phyloP scores from a whole-genome alignment of 2,888 invertebrate genomes.

The Dione juno region DNA sequence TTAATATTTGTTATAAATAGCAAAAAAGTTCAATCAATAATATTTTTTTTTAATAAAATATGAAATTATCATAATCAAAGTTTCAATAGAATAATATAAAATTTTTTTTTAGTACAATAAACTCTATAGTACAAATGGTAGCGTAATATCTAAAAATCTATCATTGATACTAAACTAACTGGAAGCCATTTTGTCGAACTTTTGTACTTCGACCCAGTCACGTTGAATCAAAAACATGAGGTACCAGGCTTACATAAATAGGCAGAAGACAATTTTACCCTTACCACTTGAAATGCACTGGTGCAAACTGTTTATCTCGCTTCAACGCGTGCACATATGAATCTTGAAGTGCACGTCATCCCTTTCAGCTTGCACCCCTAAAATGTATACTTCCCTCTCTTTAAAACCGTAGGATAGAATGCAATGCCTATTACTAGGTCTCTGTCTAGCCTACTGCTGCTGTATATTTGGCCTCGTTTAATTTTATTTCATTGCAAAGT shows the following conservation, averaged over 20 bases:
- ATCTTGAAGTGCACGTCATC: background rate
- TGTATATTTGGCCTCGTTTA: background rate
- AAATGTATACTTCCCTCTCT: background rate
- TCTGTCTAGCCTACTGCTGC: background rate
- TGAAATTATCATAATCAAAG: too few species aligned
- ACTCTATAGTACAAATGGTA: too few species aligned
- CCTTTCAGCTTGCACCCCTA: background rate
- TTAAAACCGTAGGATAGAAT: background rate
- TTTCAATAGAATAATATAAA: too few species aligned
- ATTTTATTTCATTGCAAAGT: background rate
- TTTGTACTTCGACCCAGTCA: constrained; percentile 10
- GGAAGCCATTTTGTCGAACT: constrained; percentile 18
- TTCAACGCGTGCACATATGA: background rate
- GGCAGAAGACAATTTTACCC: background rate
- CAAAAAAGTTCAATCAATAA: too few species aligned
- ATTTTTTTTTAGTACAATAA: too few species aligned
- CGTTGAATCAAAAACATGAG: constrained; percentile 5
- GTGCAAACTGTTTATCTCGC: background rate
- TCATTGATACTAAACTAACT: background rate
- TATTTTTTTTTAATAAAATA: too few species aligned
- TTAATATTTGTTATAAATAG: too few species aligned
- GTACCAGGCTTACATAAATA: constrained; percentile 15
- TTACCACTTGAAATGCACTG: background rate
- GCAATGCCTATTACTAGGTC: background rate
- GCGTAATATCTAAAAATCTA: background rate